Evolutionary conservation across 2,797 vertebrate genomes (phyloP).

Genomic region (Anisognathus igniventris): DNA sequence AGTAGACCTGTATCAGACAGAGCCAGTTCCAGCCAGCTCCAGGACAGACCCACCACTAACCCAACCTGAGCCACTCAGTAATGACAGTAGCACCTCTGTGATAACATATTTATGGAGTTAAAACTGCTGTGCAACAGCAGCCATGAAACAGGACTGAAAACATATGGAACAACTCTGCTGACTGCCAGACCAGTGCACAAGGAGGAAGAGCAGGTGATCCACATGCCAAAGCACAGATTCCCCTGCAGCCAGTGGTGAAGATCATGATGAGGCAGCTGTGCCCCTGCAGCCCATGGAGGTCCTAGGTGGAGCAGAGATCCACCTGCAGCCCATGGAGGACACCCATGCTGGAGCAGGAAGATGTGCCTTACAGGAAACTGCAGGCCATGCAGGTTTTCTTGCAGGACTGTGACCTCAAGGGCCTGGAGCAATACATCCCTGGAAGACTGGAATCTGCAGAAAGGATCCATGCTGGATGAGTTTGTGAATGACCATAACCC

Average conservation of each 20-base stretch:
- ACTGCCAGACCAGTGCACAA: not conserved
- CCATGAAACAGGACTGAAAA: not conserved
- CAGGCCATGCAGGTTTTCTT: not conserved
- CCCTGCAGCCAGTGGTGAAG: not conserved
- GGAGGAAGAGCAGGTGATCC: accelerated
- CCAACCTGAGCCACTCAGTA: not conserved
- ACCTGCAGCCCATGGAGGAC: not conserved
- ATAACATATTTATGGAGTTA: not conserved
- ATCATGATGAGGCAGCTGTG: not conserved
- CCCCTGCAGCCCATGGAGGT: not conserved
- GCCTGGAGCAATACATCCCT: not conserved
- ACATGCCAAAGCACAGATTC: accelerated
- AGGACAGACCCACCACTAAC: not conserved
- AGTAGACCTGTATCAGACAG: accelerated
- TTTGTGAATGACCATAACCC: not conserved
- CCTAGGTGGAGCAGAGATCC: not conserved
- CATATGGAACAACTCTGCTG: not conserved
- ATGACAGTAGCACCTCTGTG: accelerated
- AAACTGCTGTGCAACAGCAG: not conserved
- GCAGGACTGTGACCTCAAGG: not conserved
- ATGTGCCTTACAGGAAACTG: not conserved
- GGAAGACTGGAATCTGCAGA: not conserved
- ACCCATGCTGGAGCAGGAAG: accelerated
- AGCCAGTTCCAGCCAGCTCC: not conserved
- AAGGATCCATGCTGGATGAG: not conserved